Base-by-base conservation (phyloP, 2,888 invertebrate species). In the Drosophila neonasuta region DNA sequence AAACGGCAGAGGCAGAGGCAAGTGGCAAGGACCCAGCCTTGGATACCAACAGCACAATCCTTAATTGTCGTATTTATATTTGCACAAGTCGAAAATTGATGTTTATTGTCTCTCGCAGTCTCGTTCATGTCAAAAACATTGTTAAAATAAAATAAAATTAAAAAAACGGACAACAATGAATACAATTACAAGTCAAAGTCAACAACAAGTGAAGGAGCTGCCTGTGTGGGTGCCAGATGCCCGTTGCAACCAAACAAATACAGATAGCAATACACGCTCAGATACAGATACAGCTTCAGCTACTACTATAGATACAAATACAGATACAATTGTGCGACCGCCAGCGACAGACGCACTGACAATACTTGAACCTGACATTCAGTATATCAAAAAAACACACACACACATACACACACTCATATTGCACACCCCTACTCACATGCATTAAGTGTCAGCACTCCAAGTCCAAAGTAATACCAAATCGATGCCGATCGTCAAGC, bases 331-430 rank as follows among this genome's bases (percentile, higher is more conserved):
- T 51, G n/a, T 39, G 51, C 24, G 58, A 50, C 59, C 41, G 59
- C 61, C 45, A 59, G n/a, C 32, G 57, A 68, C 64, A 60, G 74
- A 74, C 68, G 79, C 85, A 75, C 59, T 70, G 67, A 49, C 67
- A 82, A 64, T 65, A 77, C 83, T 87, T 83, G 83, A 83, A 83
- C 87, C 83, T 83, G 83, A 83, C 83, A 83, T 82, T 87, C 87
- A 75, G 61, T 69, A 67, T 64, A 72, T 66, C 59, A 36, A 20
- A 32, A 30, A 29, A 13, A 36, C 45, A 30, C 44, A n/a, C 36
- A 30, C 55, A 74, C 17, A 17, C 17, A 17, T 6, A 41, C 11
- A 34, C 30, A 41, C n/a, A n/a, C n/a, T 15, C n/a, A 32, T 11
- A 5, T 7, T 30, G 30, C 29, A 29, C 39, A 52, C 34, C 54